Conservation (phyloP, 2,113 vertebrate genomes). For the Bos javanicus region DNA sequence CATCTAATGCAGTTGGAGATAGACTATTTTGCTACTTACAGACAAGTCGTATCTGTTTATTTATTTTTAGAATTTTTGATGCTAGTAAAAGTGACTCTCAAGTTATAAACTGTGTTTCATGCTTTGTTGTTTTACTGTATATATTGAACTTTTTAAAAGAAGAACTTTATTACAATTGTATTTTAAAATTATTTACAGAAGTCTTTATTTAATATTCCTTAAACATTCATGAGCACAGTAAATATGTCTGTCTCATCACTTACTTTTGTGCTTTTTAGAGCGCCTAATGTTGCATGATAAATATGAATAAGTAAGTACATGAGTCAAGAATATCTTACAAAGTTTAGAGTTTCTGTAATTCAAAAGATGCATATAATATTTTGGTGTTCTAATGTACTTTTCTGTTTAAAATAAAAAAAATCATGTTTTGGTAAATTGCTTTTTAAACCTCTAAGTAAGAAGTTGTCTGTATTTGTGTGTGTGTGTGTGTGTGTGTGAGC, state of each 20-base stretch:
- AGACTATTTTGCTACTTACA: not conserved
- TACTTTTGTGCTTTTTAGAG: not conserved
- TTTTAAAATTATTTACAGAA: not conserved
- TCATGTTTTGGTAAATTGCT: not conserved
- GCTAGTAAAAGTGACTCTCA: not conserved
- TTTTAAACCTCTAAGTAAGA: not conserved
- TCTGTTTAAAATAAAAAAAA: not conserved
- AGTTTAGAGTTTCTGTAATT: not conserved
- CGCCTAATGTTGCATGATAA: not conserved
- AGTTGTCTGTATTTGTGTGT: not conserved
- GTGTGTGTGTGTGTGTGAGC: not conserved
- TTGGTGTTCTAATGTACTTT: not conserved
- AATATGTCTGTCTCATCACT: not conserved
- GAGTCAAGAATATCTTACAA: not conserved
- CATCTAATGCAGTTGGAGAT: not conserved
- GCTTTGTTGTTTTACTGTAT: not conserved
- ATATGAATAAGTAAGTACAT: not conserved
- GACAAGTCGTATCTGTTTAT: not conserved
- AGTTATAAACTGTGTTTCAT: not conserved
- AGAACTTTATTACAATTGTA: not conserved
- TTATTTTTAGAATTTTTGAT: not conserved
- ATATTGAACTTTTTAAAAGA: not conserved
- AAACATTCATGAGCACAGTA: not conserved
- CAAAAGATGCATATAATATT: not conserved
- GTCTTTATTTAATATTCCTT: not conserved